Evolutionary conservation across 2,888 invertebrate species (phyloP).

Genomic region (Caradrina kadenii): DNA sequence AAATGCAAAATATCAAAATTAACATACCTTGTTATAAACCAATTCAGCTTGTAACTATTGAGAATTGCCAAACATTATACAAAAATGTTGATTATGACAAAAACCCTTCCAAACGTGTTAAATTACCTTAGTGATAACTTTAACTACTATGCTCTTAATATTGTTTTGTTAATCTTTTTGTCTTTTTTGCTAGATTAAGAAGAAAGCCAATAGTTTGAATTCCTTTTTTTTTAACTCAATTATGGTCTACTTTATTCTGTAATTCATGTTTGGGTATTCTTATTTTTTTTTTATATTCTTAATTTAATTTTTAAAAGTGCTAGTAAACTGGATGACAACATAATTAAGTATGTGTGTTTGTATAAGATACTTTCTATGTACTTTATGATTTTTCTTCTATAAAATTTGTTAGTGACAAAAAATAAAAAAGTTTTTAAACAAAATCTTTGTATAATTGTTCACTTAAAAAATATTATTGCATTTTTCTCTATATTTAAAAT

Average conservation of each 20-base stretch:
- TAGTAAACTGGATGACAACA: slow-evolving; percentile 4
- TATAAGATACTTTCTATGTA: not conserved
- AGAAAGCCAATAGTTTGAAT: not conserved
- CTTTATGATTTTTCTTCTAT: not conserved
- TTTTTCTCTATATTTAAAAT: slow-evolving; percentile 30
- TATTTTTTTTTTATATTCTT: not conserved
- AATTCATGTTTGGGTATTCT: slow-evolving; percentile 8
- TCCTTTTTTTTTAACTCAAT: not conserved
- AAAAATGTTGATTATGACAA: slow-evolving; percentile 44
- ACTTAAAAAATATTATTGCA: slow-evolving; percentile 43
- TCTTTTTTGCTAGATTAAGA: not conserved
- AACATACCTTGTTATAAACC: slow-evolving; percentile 24
- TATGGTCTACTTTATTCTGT: slow-evolving; percentile 6
- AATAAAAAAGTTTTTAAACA: slow-evolving; percentile 24
- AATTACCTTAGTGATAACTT: not conserved
- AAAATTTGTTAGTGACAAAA: not conserved
- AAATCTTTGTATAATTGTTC: slow-evolving; percentile 27
- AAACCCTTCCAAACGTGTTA: not conserved
- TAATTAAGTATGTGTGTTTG: not conserved
- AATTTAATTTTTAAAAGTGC: not conserved
- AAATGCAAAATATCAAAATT: slow-evolving; percentile 43
- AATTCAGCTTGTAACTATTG: slow-evolving; percentile 47
- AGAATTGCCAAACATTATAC: slow-evolving; percentile 48
- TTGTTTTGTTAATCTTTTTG: not conserved
- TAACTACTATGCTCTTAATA: not conserved